Percentiles rank a stretch among this genome's conserved stretches.
Conservation (phyloP, 2,113 vertebrate species). For the Ctenodactylus gundi region DNA sequence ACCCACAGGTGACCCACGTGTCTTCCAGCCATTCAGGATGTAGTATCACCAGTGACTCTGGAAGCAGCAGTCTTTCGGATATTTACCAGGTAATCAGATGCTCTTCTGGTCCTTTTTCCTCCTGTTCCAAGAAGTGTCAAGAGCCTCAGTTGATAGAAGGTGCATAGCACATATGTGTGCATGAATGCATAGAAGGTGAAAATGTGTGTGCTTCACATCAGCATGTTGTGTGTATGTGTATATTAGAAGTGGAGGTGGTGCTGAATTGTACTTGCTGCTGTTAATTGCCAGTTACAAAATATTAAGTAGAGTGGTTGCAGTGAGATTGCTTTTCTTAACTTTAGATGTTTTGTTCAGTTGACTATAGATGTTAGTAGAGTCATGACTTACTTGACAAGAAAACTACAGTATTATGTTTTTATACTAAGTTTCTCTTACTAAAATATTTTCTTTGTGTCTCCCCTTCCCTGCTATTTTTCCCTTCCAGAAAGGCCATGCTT, state of each 20-base stretch:
- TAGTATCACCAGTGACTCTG: slow-evolving; percentile 99
- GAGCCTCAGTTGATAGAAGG: neutral
- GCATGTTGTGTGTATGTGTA: neutral
- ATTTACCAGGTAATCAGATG: slow-evolving; percentile 96
- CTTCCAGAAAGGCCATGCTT: too few species aligned
- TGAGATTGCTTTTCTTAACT: neutral
- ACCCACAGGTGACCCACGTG: slow-evolving; percentile 99
- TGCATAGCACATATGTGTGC: neutral
- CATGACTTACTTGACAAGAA: neutral
- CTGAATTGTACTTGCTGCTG: neutral
- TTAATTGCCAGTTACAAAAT: neutral
- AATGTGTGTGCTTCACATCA: neutral
- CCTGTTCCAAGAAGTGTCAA: neutral
- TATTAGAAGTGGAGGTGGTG: neutral
- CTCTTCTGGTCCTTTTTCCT: neutral
- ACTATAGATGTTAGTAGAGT: neutral
- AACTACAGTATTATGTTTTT: neutral
- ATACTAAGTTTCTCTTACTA: neutral
- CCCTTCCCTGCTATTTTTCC: too few species aligned
- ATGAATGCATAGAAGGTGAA: neutral
- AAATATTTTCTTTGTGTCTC: neutral
- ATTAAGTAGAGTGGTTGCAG: neutral
- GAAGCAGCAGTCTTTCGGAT: slow-evolving; percentile 99
- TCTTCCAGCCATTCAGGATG: slow-evolving; percentile 99
- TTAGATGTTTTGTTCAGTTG: slow-evolving; percentile 22